Conservation (phyloP, 2,113 vertebrate species). For the Sclerurus mexicanus region DNA sequence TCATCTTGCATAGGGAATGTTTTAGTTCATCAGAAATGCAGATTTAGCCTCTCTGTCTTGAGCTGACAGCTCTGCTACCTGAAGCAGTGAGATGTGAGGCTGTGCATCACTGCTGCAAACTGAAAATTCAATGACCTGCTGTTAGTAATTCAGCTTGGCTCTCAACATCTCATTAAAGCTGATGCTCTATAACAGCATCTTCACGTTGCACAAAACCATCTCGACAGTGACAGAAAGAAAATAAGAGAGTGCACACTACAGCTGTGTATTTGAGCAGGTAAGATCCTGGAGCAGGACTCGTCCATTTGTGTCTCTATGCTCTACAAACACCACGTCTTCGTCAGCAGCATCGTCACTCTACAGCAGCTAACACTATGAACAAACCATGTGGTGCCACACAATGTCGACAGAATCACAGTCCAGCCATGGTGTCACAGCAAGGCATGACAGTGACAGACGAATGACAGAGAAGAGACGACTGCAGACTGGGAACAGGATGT, state of each 20-base stretch:
- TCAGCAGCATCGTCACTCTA: neutral
- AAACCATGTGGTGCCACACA: slow-evolving; percentile 5
- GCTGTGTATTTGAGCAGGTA: neutral
- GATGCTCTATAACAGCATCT: neutral
- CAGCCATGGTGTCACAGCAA: slow-evolving; percentile 33
- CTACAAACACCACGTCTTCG: neutral
- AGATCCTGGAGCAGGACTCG: neutral
- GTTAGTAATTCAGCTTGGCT: neutral
- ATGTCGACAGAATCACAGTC: neutral
- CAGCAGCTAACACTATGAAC: neutral
- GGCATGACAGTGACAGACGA: neutral
- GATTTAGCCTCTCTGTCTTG: neutral
- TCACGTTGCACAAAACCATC: neutral
- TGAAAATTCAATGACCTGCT: neutral
- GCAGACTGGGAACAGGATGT: neutral
- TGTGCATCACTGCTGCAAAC: neutral
- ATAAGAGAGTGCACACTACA: neutral
- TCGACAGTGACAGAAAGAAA: neutral
- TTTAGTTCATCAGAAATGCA: neutral
- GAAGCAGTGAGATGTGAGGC: neutral
- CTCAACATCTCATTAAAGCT: neutral
- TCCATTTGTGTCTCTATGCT: neutral
- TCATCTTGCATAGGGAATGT: neutral
- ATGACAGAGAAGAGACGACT: neutral
- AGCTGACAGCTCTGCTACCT: neutral